Conservation (phyloP, 2,888 invertebrate species). For the Drosophila peninsularis region DNA sequence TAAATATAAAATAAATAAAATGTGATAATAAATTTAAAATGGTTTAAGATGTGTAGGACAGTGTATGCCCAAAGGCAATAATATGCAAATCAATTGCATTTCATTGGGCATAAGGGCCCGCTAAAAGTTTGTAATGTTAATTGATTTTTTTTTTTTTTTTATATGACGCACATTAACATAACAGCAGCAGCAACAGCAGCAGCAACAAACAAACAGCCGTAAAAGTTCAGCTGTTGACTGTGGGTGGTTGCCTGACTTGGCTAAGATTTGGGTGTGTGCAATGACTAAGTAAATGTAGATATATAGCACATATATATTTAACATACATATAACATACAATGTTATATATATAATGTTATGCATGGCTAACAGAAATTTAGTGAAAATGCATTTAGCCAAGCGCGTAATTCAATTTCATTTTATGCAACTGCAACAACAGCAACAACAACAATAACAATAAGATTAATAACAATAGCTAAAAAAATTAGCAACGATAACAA, state of each 20-base stretch:
- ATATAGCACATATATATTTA: not conserved
- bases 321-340: not conserved
- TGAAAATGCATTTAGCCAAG: constrained; percentile 77
- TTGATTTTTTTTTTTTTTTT: constrained; percentile 54
- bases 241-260: constrained; percentile 32
- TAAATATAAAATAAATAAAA: no score
- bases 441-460: constrained; percentile 29
- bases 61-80: constrained; percentile 20
- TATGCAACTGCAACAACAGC: constrained; percentile 57
- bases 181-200: constrained; percentile 19
- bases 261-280: constrained; percentile 34
- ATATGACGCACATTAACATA: constrained; percentile 63
- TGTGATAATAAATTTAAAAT: no score
- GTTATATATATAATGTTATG: constrained; percentile 34
- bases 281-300: constrained; percentile 13
- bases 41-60: no score
- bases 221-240: constrained; percentile 22
- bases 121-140: constrained; percentile 63
- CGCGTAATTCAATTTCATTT: constrained; percentile 80
- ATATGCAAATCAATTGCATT: constrained; percentile 64
- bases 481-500: constrained; percentile 40
- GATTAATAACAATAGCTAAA: constrained; percentile 38
- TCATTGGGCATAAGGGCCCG: constrained; percentile 26
- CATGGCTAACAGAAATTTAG: constrained; percentile 65
- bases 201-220: constrained; percentile 19